These are phyloP conservation scores for Pantala flavescens DNA, from an alignment of 1,140 invertebrate genomes.

Conservation along the genomic window DNA sequence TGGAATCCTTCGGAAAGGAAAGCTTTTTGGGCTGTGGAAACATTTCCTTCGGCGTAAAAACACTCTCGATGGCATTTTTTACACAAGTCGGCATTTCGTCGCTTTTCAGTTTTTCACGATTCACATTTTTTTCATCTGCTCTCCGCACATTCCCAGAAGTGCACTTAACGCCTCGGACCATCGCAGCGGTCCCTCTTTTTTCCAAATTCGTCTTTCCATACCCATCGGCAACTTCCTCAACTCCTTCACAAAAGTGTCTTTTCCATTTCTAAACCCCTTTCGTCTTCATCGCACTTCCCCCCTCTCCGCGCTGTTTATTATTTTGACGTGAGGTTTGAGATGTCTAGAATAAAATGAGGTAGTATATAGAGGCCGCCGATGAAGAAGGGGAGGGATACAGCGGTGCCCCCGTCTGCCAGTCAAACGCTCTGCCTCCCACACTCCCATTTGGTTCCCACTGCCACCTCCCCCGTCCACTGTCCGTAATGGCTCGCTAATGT, in stretches of 20 bases:
- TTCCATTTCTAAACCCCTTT: not conserved
- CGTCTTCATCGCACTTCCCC: not conserved
- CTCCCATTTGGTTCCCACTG: not conserved
- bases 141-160: no score
- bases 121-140: no score
- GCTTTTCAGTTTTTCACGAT: no score
- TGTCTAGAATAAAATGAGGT: not conserved
- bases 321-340: not conserved
- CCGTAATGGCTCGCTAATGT: slow-evolving; percentile 8
- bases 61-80: no score
- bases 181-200: no score
- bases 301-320: not conserved
- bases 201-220: not conserved
- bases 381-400: not conserved
- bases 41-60: no score
- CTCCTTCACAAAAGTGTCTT: not conserved
- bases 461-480: not conserved
- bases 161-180: no score
- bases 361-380: no score
- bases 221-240: not conserved
- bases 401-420: not conserved
- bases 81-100: no score
- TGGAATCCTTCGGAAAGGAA: no score
- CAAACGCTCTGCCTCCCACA: not conserved
- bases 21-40: no score